A percentile compares a stretch with the other conserved stretches of the same genome.
phyloP scores from a whole-genome alignment of 2,888 invertebrate species.

The Drosophila anomelani region DNA sequence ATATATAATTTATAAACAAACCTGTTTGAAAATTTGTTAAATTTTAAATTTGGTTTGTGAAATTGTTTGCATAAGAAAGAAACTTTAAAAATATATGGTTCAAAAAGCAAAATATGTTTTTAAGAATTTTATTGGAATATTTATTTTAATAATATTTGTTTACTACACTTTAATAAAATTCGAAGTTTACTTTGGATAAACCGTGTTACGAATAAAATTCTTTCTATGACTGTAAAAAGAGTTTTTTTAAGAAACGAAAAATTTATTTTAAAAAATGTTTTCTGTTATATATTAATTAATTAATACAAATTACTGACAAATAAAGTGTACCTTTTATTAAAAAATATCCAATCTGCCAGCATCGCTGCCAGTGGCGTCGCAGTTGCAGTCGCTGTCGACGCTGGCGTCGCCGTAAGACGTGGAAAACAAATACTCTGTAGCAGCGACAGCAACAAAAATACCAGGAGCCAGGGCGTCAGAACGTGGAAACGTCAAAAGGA shows the following conservation, averaged over 20 bases:
- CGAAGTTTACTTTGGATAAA: too few species aligned
- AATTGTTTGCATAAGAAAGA: too few species aligned
- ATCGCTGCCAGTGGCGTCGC: slow-evolving; percentile 17
- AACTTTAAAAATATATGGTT: background rate
- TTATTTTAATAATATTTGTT: background rate
- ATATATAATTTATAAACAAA: background rate
- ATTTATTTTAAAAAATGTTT: too few species aligned
- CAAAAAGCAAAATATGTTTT: background rate
- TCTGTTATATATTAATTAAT: too few species aligned
- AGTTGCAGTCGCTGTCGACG: slow-evolving; percentile 13
- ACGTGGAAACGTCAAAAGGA: slow-evolving; percentile 27
- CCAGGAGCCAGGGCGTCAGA: slow-evolving; percentile 35
- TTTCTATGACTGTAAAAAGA: too few species aligned
- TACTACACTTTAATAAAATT: background rate
- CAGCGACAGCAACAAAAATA: slow-evolving; percentile 44
- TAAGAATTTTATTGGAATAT: background rate
- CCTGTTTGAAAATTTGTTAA: background rate
- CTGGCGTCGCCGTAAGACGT: slow-evolving; percentile 62
- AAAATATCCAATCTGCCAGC: slow-evolving; percentile 15
- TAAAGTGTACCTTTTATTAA: background rate
- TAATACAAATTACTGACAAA: too few species aligned
- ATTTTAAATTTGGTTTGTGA: background rate
- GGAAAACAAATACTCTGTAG: slow-evolving; percentile 65
- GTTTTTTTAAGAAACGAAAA: too few species aligned
- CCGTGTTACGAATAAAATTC: too few species aligned